Base-by-base conservation (phyloP, 2,888 invertebrate species). In the Caenorhabditis becei region DNA sequence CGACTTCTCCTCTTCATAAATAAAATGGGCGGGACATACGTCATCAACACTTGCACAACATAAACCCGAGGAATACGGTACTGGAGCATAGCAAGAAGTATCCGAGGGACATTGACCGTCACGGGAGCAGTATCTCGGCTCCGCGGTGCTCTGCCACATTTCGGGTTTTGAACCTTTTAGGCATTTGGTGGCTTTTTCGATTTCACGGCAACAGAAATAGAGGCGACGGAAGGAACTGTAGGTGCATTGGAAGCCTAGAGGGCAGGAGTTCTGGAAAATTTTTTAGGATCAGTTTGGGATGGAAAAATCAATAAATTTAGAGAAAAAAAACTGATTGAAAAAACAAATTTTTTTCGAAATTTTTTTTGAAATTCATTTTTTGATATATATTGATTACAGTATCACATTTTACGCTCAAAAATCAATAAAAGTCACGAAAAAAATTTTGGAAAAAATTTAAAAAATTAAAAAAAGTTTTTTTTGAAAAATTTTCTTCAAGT, bases 21-120 rank as follows among this genome's bases (percentile, higher is more conserved):
- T 69, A 53, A 87, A 88, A 14, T 86, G 83, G 0, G 88, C 88
- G 16, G 89, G 89, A 62, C 89, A 89, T 0, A 86, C 83, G n/a
- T 77, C 75, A 59, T 83, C 83, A 20, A 71, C 61, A 56, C 82
- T 75, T 7, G 82, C 67, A 74, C 88, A 88, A 71, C 87, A 88
- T 49, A 88, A 69, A 14, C 87, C 87, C 2, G 83, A 80, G 8
- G 72, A 51, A 56, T 58, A 82, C 20, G 74, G 69, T 10, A 67
- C 72, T 4, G 78, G 80, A 8, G 79, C 49, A 51, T 77, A 75
- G 54, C 88, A 88, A 16, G 69, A 77, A 18, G 84, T 77, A 1
- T 82, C 80, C 11, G 70, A 62, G 0, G 83, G 82, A 69, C 89
- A 89, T 62, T 86, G 84, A 14, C 80, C 67, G 67, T 88, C 85